Evolutionary conservation across 2,113 vertebrate genomes (phyloP), one percentile per base, ranked within the genome.

Genomic region (Hypocryptadius cinnamomeus): DNA sequence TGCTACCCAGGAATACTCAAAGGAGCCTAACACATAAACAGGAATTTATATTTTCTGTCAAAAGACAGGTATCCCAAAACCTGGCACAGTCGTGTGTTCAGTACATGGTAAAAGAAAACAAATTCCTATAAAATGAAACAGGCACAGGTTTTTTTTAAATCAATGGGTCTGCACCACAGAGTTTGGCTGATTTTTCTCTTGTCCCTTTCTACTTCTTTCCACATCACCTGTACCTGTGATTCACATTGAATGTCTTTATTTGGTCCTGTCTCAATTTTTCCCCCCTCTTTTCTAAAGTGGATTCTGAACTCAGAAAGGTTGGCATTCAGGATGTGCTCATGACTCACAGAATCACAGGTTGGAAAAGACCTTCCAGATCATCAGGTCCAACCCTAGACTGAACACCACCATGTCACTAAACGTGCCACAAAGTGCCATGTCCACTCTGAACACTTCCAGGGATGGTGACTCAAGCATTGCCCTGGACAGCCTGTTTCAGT

Each of bases 301-400:
- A 45, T 44, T 79, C 31, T 48, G 24, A 71, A 18, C 24, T 35
- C 47, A 30, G 42, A 68, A 47, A 53, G 1, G 4, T 1, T 79
- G 21, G 11, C 44, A n/a, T 31, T 42, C 6, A 42, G 28, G 19
- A 30, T 3, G 2, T 54, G 8, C 15, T 64, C 1, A 0, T 18
- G 16, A 74, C 39, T 33, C 59, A 57, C 15, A 28, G 60, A 30
- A n/a, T 39, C n/a, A 47, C 48, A 35, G 24, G 5, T 0, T 47
- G 25, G 14, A n/a, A 61, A 53, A 47, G 20, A 54, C 24, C 25
- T 54, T n/a, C 40, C 4, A 31, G n/a, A 6, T 9, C 14, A 68
- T 19, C 28, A 27, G 9, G 37, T 35, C 40, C 45, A 68, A 1
- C 8, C 30, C 14, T 15, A 11, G 40, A 27, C 24, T 31, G 69